Base-by-base conservation (phyloP, 2,888 invertebrate genomes). In the Sinelater perroti region DNA sequence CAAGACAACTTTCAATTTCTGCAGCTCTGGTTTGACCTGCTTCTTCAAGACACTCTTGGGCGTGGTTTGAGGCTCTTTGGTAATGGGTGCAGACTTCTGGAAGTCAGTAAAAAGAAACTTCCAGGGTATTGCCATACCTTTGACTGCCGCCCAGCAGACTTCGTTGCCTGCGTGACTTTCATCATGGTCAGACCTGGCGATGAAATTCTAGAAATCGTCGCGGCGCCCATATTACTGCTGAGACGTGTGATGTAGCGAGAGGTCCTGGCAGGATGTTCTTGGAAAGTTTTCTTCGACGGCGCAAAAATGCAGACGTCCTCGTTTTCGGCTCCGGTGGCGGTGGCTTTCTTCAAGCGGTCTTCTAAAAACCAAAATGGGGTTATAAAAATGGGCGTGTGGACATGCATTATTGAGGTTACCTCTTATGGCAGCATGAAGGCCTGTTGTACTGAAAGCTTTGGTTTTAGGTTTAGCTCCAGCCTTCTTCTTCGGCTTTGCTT, bases 171-270 rank as follows among this genome's bases (percentile, higher is more conserved):
- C 0, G 71, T 56, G 2, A 70, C 56, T 52, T 67, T 72, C 67
- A 72, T 67, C 63, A 73, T 69, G 5, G 64, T 63, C 24, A 73
- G 60, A 11, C 73, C 72, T 0, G 74, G 72, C 1, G 71, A 71
- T 40, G 66, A 67, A 14, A 64, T 64, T 1, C 60, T 49, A 8
- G n/a, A n/a, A n/a, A n/a, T n/a, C n/a, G n/a, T n/a, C n/a, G n/a
- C n/a, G n/a, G n/a, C n/a, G n/a, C n/a, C n/a, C n/a, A n/a, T n/a
- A n/a, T n/a, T n/a, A n/a, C n/a, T n/a, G n/a, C n/a, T n/a, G n/a
- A n/a, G n/a, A n/a, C n/a, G n/a, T n/a, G n/a, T n/a, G n/a, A n/a
- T n/a, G n/a, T n/a, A n/a, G n/a, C n/a, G n/a, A n/a, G n/a, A n/a
- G n/a, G n/a, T n/a, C n/a, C n/a, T n/a, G n/a, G 1, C 11, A 14